Base-by-base conservation (phyloP, 2,888 invertebrate species). In the Trypoxylon attenuatum region DNA sequence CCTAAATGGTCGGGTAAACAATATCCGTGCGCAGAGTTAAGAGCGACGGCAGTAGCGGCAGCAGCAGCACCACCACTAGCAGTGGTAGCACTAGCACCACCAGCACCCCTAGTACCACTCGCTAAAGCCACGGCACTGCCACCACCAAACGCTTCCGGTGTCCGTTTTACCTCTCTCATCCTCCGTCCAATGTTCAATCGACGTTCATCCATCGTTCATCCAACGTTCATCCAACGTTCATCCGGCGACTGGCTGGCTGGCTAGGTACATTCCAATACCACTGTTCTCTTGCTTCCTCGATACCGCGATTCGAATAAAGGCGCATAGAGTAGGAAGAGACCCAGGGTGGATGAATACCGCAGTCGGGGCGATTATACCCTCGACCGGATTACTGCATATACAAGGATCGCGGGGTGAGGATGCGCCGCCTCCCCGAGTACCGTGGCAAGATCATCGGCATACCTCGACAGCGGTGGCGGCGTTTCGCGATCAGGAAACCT, bases 1-100 rank as follows among this genome's bases (percentile, higher is more conserved):
- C 84, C 85, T 86, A 85, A 86, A 86, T 86, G 86, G 86, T 84
- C 83, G 83, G 81, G 85, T 85, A 86, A 87, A 85, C 86, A 86
- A 84, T 85, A 84, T 85, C 83, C 80, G 80, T 77, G 79, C 80
- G 74, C 77, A 50, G 81, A 86, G 84, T 84, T 84, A 83, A 85
- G 84, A 84, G 82, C 82, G 69, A 56, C 71, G 57, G 66, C 59
- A 64, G 63, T 49, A 45, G 64, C 50, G 54, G 56, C 55, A 41
- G 46, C 56, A 67, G 58, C 52, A 64, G 15, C 57, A 43, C 19
- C 64, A 46, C 6, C 46, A 39, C 43, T 15, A 33, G 29, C 57
- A 39, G 46, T 47, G 47, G 1, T 55, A 55, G 19, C 45, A 27
- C 52, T 49, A 54, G 41, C 61, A 55, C 53, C 47, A 42, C 23